phyloP scores from a whole-genome alignment of 2,797 vertebrate species.

The Tiaroga cobitis region DNA sequence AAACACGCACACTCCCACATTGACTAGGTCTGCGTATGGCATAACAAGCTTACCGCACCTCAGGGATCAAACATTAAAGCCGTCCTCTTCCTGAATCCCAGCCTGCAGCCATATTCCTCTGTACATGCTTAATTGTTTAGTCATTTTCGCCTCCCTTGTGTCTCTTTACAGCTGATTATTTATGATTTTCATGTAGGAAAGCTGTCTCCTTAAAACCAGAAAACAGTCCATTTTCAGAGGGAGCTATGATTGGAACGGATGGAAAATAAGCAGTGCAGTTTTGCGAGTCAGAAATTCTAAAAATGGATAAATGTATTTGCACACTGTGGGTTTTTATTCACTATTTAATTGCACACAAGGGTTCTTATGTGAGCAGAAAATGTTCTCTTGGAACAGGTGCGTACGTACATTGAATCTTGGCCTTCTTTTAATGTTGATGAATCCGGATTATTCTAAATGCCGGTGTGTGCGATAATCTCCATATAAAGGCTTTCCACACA shows the following conservation, averaged over 20 bases:
- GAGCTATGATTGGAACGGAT: background rate
- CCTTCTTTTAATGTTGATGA: background rate
- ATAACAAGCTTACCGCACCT: conserved; percentile 57
- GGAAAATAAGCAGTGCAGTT: background rate
- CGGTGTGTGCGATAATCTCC: background rate
- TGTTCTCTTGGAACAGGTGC: background rate
- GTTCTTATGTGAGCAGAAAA: background rate
- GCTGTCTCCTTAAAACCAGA: conserved; percentile 47
- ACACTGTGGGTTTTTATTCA: background rate
- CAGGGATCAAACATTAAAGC: conserved; percentile 58
- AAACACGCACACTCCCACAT: conserved; percentile 42
- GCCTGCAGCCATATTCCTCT: conserved; percentile 50
- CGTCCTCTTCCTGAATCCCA: conserved; percentile 59
- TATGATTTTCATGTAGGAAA: conserved; percentile 59
- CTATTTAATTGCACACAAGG: background rate
- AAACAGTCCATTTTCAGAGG: background rate
- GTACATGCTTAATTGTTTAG: conserved; percentile 60
- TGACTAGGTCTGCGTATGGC: conserved; percentile 35
- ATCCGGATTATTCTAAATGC: background rate
- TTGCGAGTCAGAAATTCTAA: background rate
- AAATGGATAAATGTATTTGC: conserved; percentile 2
- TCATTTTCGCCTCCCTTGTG: conserved; percentile 57
- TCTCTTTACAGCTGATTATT: conserved; percentile 55
- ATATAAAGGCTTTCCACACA: conserved; percentile 4
- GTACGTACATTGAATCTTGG: background rate